Conservation (phyloP, 2,113 vertebrate genomes). For the Noturus placidus region DNA sequence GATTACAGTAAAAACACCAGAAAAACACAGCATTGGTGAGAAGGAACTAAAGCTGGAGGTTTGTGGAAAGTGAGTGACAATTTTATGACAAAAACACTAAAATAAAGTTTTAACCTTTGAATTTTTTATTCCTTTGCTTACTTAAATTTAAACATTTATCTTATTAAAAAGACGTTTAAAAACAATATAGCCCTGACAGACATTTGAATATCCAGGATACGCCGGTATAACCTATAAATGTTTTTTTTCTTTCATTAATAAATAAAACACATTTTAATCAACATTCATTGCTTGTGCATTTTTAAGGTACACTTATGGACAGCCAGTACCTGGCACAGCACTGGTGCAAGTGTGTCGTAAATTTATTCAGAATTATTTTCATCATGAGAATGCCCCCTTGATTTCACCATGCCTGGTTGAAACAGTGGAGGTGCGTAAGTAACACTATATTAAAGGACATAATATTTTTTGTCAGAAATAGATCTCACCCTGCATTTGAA, state of each 20-base stretch:
- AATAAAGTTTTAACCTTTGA: background rate
- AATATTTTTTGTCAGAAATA: background rate
- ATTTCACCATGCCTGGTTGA: conserved; percentile 17
- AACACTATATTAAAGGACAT: background rate
- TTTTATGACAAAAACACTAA: background rate
- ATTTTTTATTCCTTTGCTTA: background rate
- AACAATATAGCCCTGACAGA: background rate
- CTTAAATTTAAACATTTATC: background rate
- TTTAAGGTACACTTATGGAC: conserved; percentile 68
- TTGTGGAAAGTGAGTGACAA: conserved; percentile 65
- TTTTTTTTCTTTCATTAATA: too few species aligned
- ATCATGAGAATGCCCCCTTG: background rate
- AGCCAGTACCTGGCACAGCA: conserved; percentile 64
- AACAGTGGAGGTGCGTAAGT: background rate
- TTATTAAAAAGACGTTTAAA: background rate
- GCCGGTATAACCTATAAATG: conserved; percentile 26
- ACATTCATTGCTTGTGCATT: background rate
- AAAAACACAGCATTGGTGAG: conserved; percentile 49
- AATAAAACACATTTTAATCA: background rate
- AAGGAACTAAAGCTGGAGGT: conserved; percentile 51
- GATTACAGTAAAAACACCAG: conserved; percentile 38
- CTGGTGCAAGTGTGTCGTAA: conserved; percentile 11
- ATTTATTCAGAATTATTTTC: conserved; percentile 5
- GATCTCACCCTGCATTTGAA: background rate
- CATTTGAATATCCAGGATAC: background rate